These are phyloP conservation scores for Leptodirus hochenwartii DNA, from an alignment of 2,888 invertebrate genomes.

Conservation along the genomic window DNA sequence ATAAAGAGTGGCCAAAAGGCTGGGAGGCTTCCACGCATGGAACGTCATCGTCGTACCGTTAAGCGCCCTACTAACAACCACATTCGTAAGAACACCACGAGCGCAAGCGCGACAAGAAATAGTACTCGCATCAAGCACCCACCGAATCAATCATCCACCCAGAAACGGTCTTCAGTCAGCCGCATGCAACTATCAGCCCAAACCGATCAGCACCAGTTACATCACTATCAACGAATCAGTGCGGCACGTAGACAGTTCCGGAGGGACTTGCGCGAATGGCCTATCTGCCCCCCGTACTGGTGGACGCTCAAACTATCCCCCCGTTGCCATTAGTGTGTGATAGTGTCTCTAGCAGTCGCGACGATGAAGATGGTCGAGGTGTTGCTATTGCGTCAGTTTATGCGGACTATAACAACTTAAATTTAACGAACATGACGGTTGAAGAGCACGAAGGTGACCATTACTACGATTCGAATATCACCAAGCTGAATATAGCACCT, in stretches of 20 bases:
- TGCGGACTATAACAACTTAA: background rate
- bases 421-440: constrained; percentile 5
- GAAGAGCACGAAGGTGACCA: constrained; percentile 7
- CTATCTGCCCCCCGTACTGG: constrained; percentile 5
- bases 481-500: constrained; percentile 8
- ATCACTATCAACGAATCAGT: too few species aligned
- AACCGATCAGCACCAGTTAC: constrained; percentile 14
- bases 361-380: constrained; percentile 2
- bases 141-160: too few species aligned
- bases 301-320: background rate
- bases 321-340: background rate
- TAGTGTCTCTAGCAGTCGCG: background rate
- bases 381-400: background rate
- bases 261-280: constrained; percentile 30
- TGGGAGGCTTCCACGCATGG: too few species aligned
- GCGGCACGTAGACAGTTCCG: constrained; percentile 27
- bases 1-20: too few species aligned
- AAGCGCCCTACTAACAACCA: too few species aligned
- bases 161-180: constrained; percentile 10
- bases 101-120: too few species aligned
- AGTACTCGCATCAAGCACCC: too few species aligned
- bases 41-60: too few species aligned
- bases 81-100: too few species aligned
- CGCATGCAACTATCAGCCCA: constrained; percentile 10
- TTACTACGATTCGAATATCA: constrained; percentile 10